Evolutionary conservation across 1,140 invertebrate genomes (phyloP), one percentile per base, ranked within the genome.

Genomic region (Arion vulgaris): DNA sequence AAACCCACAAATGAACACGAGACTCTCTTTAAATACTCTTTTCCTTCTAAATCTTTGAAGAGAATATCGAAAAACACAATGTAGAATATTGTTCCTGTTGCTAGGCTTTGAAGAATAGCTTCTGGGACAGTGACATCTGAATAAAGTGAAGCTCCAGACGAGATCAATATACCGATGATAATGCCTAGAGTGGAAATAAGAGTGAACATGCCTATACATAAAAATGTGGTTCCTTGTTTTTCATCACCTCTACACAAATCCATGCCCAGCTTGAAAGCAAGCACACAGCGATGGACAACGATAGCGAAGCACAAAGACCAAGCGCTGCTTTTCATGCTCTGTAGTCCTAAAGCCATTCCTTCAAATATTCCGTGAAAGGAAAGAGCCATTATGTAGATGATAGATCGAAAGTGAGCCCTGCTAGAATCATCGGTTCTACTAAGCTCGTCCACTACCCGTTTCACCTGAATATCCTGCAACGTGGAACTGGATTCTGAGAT

Each of bases 351-450:
- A 0, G 96, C 95, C 74, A 97, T 92, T 0, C 97, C 97, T 94
- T 98, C 97, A 88, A 98, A 97, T 0, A 98, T 93, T 86, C 97
- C 96, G 89, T 98, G 97, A 76, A 98, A 95, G 5, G 96, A 97
- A 17, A 98, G 93, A 1, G 97, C 97, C 36, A 97, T 92, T 0
- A 98, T 95, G 79, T 97, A 95, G 17, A 92, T 89, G 38, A 92
- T 89, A 39, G 88, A 89, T 13, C 88, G 75, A 57, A 88, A 86
- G 66, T 90, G 88, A 19, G 87, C 87, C 57, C 82, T 84, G 72
- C 38, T 45, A 9, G 83, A 83, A 36, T 85, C 87, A 34, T 87
- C 92, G 74, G 78, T 82, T 34, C 84, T 80, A 72, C 85, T 88
- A 17, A 90, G 84, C 80, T 90, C 89, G 17, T 87, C 87, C 11